Conservation (phyloP, 2,797 vertebrate genomes). For the Sebastolobus altivelis region DNA sequence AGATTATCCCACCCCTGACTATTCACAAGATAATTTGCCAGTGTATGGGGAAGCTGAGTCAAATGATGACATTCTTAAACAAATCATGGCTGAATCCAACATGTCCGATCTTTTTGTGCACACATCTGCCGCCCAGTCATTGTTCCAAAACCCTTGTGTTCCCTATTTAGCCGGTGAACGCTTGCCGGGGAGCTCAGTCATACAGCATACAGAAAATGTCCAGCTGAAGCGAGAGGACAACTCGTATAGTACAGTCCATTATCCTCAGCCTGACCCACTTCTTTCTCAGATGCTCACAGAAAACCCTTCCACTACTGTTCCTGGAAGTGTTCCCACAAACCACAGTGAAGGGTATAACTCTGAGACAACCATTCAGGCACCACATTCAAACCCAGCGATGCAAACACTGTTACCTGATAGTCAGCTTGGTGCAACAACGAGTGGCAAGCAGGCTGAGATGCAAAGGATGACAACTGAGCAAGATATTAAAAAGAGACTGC, state of each 20-base stretch:
- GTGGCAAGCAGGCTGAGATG: constrained; percentile 32
- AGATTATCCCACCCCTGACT: constrained; percentile 83
- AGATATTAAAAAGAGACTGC: constrained; percentile 82
- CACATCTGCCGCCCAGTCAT: constrained; percentile 76
- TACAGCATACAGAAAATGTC: constrained; percentile 83
- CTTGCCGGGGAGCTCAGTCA: constrained; percentile 80
- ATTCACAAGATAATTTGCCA: constrained; percentile 81
- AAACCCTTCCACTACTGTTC: constrained; percentile 79
- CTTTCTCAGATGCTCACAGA: constrained; percentile 83
- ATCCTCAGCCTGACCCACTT: constrained; percentile 82
- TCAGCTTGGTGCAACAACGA: constrained; percentile 41
- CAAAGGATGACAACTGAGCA: constrained; percentile 67
- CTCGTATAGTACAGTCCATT: constrained; percentile 74
- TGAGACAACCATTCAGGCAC: constrained; percentile 79
- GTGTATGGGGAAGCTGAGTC: constrained; percentile 79
- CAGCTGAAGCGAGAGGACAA: constrained; percentile 68
- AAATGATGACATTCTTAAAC: constrained; percentile 88
- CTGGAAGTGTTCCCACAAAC: constrained; percentile 77
- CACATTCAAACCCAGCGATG: constrained; percentile 73
- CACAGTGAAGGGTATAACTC: constrained; percentile 73
- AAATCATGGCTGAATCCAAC: constrained; percentile 88
- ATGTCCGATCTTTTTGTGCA: constrained; percentile 86
- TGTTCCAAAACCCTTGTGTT: constrained; percentile 70
- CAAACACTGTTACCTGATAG: constrained; percentile 47
- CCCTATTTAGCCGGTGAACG: constrained; percentile 59